These are phyloP conservation scores for Squalus acanthias DNA, from an alignment of 2,797 vertebrate species.

Conservation along the genomic window DNA sequence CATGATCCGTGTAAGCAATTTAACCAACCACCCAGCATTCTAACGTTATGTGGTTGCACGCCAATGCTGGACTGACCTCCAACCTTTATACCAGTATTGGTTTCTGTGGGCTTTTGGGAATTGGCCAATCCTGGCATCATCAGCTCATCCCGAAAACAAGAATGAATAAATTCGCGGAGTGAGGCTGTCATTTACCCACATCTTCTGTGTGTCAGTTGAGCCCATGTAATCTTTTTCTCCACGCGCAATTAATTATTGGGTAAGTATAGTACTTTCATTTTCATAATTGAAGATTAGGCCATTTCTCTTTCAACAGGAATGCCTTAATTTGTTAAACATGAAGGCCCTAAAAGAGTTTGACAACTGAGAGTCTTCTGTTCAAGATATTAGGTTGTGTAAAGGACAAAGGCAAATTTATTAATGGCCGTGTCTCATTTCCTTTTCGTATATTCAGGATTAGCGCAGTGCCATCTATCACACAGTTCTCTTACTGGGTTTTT, in stretches of 20 bases:
- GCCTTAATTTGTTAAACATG: conserved; percentile 35
- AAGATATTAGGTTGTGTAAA: background rate
- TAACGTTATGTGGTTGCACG: background rate
- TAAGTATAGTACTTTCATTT: background rate
- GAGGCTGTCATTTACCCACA: background rate
- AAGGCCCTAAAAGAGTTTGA: background rate
- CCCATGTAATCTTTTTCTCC: background rate
- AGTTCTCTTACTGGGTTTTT: background rate
- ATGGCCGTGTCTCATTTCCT: background rate
- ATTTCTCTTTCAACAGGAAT: conserved; percentile 7
- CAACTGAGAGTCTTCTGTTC: background rate
- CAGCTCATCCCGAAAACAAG: background rate
- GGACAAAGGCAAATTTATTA: conserved; percentile 19
- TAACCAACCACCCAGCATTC: background rate
- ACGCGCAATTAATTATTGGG: conserved; percentile 7
- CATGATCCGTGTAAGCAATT: too few species aligned
- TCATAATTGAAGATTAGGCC: conserved; percentile 21
- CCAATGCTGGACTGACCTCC: background rate
- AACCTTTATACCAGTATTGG: background rate
- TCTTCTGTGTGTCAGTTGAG: background rate
- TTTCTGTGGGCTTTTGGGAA: background rate
- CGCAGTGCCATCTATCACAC: background rate
- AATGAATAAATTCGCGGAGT: background rate
- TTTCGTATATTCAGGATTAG: background rate
- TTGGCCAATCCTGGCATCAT: background rate